These are phyloP conservation scores for Platerodrilus igneus DNA, from an alignment of 2,888 invertebrate species.

Conservation along the genomic window DNA sequence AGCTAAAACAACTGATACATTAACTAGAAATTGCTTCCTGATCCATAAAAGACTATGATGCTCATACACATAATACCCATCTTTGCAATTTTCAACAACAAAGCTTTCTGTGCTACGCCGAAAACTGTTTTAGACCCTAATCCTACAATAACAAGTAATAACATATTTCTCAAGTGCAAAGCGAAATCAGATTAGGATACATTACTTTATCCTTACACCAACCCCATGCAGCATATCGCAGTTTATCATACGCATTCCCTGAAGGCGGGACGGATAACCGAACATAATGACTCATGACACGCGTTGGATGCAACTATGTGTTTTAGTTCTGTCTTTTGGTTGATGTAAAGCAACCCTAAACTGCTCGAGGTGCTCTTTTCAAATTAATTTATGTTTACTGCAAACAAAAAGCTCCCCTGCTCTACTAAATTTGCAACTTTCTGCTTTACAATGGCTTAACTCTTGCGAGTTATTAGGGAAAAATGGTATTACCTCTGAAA, in stretches of 20 bases:
- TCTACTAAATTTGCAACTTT: constrained; percentile 22
- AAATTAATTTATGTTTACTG: constrained; percentile 45
- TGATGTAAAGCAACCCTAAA: constrained; percentile 33
- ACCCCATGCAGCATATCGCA: constrained; percentile 31
- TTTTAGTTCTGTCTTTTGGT: constrained; percentile 23
- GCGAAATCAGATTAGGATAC: constrained; percentile 24
- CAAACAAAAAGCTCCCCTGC: constrained; percentile 39
- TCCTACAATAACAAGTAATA: no score
- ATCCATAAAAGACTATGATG: no score
- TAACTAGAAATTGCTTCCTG: no score
- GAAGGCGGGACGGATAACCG: constrained; percentile 28
- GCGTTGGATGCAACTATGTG: constrained; percentile 31
- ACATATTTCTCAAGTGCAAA: no score
- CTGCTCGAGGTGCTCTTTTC: constrained; percentile 32
- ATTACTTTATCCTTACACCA: constrained; percentile 27
- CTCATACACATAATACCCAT: no score
- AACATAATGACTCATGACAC: constrained; percentile 30
- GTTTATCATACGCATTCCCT: constrained; percentile 33
- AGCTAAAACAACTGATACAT: no score
- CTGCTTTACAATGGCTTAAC: constrained; percentile 23
- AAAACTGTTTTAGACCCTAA: no score
- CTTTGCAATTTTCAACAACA: no score
- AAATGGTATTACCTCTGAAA: constrained; percentile 21
- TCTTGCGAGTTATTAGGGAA: constrained; percentile 19
- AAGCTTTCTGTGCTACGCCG: no score